Evolutionary conservation across 2,113 vertebrate species (phyloP).

Genomic region (Pituophis catenifer): DNA sequence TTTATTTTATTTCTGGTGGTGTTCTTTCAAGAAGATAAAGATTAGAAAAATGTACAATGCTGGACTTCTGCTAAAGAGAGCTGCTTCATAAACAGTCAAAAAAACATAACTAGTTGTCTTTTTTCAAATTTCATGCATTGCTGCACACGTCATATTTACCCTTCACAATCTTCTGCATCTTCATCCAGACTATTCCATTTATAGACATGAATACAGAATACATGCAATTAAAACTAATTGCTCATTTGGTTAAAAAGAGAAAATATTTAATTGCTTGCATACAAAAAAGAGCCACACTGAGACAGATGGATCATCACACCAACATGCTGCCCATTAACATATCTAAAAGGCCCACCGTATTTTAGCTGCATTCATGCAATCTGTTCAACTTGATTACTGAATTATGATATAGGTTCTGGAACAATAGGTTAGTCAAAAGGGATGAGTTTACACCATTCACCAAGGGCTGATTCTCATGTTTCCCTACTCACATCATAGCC

Average conservation of each 20-base stretch:
- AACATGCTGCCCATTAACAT: not conserved
- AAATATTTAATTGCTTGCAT: no score
- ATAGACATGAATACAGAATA: not conserved
- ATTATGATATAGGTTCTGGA: not conserved
- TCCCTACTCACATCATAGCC: not conserved
- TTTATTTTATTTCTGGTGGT: not conserved
- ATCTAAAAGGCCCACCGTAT: not conserved
- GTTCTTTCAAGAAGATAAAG: not conserved
- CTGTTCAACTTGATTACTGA: not conserved
- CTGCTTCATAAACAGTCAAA: not conserved
- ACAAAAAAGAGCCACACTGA: not conserved
- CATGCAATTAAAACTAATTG: not conserved
- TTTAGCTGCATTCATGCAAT: not conserved
- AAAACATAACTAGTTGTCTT: not conserved
- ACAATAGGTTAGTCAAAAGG: not conserved
- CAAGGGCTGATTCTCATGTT: not conserved
- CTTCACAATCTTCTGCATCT: constrained; percentile 41
- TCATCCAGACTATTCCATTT: constrained; percentile 61
- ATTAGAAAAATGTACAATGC: not conserved
- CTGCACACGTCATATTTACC: constrained; percentile 56
- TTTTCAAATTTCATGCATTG: not conserved
- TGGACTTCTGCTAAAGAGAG: not conserved
- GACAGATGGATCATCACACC: not conserved
- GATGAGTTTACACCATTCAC: not conserved
- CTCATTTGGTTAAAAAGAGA: not conserved